A percentile compares a stretch with the other conserved stretches of the same genome.
Conservation (phyloP, 2,797 vertebrate species). For the Chanos chanos region DNA sequence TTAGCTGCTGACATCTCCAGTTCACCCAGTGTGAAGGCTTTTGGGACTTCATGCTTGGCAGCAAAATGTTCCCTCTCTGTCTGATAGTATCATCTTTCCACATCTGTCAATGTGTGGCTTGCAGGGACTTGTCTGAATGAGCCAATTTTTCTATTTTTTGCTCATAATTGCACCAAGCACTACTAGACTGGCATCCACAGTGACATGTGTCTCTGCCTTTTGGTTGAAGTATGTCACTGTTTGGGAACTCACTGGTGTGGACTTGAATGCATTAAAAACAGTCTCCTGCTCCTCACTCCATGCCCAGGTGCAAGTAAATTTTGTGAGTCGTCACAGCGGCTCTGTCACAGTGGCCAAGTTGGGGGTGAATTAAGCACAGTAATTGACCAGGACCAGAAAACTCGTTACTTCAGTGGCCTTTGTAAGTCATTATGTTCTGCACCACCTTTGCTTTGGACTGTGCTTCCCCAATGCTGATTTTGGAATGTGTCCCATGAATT, state of each 20-base stretch:
- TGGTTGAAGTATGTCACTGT: conserved; percentile 35
- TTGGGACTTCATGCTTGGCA: too few relatives aligned
- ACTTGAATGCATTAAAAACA: conserved; percentile 26
- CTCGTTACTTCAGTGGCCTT: conserved; percentile 13
- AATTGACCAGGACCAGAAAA: conserved; percentile 2
- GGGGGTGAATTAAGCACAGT: conserved; percentile 30
- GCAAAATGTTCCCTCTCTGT: too few relatives aligned
- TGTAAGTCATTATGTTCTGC: too few relatives aligned
- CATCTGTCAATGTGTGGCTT: neutral
- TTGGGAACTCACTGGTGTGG: conserved; percentile 11
- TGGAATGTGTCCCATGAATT: too few relatives aligned
- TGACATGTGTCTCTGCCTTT: conserved; percentile 22
- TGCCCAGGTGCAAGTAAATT: conserved; percentile 33
- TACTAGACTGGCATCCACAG: conserved; percentile 12
- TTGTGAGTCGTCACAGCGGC: conserved; percentile 11
- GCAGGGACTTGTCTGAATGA: conserved; percentile 11
- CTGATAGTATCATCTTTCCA: too few relatives aligned
- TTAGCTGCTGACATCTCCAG: too few relatives aligned
- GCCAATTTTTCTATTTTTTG: conserved; percentile 10
- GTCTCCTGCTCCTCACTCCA: conserved; percentile 22
- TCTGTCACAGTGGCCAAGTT: conserved; percentile 2
- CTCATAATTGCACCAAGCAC: conserved; percentile 10
- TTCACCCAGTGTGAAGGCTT: too few relatives aligned
- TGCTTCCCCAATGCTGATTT: too few relatives aligned
- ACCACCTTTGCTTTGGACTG: too few relatives aligned